These are phyloP conservation scores for Drosophila sproati DNA, from an alignment of 1,140 invertebrate species.

Conservation along the genomic window DNA sequence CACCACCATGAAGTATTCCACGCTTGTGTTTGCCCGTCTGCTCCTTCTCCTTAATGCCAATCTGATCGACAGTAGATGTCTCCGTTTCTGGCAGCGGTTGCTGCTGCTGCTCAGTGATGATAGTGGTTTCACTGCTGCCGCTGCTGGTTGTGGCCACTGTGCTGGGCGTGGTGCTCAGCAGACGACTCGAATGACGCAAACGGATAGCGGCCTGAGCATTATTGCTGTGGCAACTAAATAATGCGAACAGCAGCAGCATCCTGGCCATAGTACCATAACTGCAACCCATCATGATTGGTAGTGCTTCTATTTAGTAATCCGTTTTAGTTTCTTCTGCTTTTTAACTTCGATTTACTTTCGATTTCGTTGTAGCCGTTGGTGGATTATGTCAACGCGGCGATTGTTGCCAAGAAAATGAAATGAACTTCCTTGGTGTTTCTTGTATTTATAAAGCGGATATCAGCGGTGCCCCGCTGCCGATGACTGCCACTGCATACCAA, in stretches of 20 bases:
- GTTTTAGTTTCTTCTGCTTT: conserved; percentile 1
- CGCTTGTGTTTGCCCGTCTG: conserved; percentile 70
- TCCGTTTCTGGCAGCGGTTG: not conserved
- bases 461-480: conserved; percentile 22
- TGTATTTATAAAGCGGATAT: conserved; percentile 84
- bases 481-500: conserved; percentile 62
- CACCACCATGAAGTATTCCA: conserved; percentile 62
- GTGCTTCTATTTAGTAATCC: conserved; percentile 20
- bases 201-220: conserved; percentile 36
- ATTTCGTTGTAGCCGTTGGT: conserved; percentile 30
- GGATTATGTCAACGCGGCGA: conserved; percentile 72
- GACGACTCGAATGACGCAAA: conserved; percentile 44
- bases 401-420: conserved; percentile 78
- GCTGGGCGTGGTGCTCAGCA: conserved; percentile 41
- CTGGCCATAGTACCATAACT: conserved; percentile 4
- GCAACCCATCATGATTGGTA: conserved; percentile 3
- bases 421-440: conserved; percentile 80
- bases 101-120: conserved; percentile 9
- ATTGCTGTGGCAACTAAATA: not conserved
- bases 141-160: conserved; percentile 24
- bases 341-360: conserved; percentile 16
- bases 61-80: not conserved
- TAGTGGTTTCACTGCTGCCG: conserved; percentile 3
- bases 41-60: not conserved
- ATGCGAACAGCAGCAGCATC: conserved; percentile 26